These are phyloP conservation scores for Pholis gunnellus DNA, from an alignment of 2,113 vertebrate species.

Conservation along the genomic window DNA sequence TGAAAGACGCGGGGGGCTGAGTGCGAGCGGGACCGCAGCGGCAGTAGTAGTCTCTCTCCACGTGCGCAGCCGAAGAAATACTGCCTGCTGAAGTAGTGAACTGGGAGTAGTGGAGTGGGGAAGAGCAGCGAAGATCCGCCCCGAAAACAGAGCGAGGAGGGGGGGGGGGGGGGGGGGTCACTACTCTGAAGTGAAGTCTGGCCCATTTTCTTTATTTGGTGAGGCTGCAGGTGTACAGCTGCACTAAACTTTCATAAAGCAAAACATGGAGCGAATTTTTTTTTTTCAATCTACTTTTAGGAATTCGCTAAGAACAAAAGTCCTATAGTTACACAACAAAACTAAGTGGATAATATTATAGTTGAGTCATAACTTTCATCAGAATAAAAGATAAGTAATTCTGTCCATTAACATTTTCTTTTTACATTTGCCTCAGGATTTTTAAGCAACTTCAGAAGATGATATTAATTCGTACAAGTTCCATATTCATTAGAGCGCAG, in stretches of 20 bases:
- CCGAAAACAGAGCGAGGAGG: slow-evolving; percentile 11
- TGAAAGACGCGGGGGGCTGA: neutral
- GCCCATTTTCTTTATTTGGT: neutral
- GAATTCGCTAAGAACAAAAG: neutral
- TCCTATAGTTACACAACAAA: neutral
- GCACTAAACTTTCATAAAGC: neutral
- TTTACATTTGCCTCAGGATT: too few relatives aligned
- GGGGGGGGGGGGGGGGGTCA: neutral
- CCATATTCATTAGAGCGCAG: neutral
- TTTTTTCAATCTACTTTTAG: neutral
- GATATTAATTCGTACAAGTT: neutral
- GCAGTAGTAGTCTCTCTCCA: slow-evolving; percentile 33
- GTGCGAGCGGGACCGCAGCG: slow-evolving; percentile 35
- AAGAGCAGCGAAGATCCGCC: slow-evolving; percentile 50
- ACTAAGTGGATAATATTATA: neutral
- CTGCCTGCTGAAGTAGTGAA: slow-evolving; percentile 6
- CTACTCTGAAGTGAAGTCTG: neutral
- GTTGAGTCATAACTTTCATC: neutral
- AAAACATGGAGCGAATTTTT: too few relatives aligned
- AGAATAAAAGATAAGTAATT: neutral
- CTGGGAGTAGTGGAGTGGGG: neutral
- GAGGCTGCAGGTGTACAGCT: slow-evolving; percentile 33
- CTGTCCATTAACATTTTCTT: too few relatives aligned
- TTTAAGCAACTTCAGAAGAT: neutral
- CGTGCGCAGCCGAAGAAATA: slow-evolving; percentile 41